Base-by-base conservation (phyloP, 2,888 invertebrate species). In the Ernsta delagoae region DNA sequence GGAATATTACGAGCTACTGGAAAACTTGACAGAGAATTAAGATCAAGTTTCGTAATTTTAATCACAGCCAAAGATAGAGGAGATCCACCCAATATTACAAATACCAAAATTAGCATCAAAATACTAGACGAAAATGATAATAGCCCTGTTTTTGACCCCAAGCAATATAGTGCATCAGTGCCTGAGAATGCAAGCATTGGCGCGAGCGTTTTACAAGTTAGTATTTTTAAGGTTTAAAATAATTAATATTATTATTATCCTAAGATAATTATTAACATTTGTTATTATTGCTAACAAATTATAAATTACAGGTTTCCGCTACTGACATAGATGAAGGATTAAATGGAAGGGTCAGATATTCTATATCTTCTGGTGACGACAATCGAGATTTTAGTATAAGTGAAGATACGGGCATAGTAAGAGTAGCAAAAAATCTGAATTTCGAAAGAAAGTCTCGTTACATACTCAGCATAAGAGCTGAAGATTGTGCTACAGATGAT, bases 161-260 rank as follows among this genome's bases (percentile, higher is more conserved):
- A 97, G 80, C 97, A 98, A 83, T 98, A 98, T 83, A 97, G 97
- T 72, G 97, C 98, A 0, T 96, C 97, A 3, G 96, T 98, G 41
- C 97, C 97, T 0, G 99, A 99, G 92, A 98, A 98, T 87, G 97
- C 98, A n/a, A 97, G 97, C 75, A 97, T 98, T 75, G 99, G 98
- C 5, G 97, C 97, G 54, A 98, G 97, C 84, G 97, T 99, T 0
- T 87, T 98, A 53, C 97, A 97, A 94, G 97, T 96, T 87, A 87
- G 81, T 56, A 56, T 56, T 9, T n/a, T 24, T 24, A 24, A 24
- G 1, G 24, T 24, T 3, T 3, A 24, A 24, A 24, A 24, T 24
- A 24, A 24, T 24, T 24, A 1, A 24, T 24, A 24, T 24, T 1
- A 24, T 24, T 24, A 24, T 24, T 24, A 24, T 24, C 24, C 24